Base-by-base conservation (phyloP, 1,140 invertebrate species). In the Mycetomoellerius zeteki region DNA sequence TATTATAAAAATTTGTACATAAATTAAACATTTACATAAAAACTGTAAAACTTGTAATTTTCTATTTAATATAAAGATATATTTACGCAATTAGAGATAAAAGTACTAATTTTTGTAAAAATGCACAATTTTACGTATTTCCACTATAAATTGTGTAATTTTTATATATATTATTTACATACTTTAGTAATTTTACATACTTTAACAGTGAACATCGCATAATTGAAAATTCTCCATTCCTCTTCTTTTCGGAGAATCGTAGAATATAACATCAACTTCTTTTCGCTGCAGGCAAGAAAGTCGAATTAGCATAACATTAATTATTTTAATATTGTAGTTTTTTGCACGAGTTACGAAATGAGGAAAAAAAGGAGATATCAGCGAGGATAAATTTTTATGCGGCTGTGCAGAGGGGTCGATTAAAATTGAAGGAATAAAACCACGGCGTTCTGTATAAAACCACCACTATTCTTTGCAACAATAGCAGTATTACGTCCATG, bases 301-400 rank as follows among this genome's bases (percentile, higher is more conserved):
- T 77, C 58, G 33, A 77, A 27, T 77, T 77, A 64, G 37, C 33
- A 24, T 24, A 54, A 47, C 27, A 19, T 81, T 78, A 65, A 78
- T 81, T 67, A 81, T 54, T 81, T 81, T 81, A 81, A 81, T 43
- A 43, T 69, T 54, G 37, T 37, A 81, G 30, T 81, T 81, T 81
- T 71, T 71, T 50, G 24, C n/a, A 24, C 16, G 19, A 21, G 10
- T 27, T 10, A 21, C 14, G 27, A 56, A 47, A 47, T 14, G 7
- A 8, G 3, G 7, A 12, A 14, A 27, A 43, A 37, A 21, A 3
- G 1, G n/a, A 71, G 6, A 33, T 54, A 30, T 73, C 67, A 4
- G 27, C 24, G n/a, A 10, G 21, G 47, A 58, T 82, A 24, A 58
- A 52, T 58, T 72, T 73, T 72, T 60, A 27, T 33, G 24, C 56